A percentile compares a stretch with the other conserved stretches of the same genome.
Conservation (phyloP, 2,113 vertebrate genomes). For the Oncorhynchus masou region DNA sequence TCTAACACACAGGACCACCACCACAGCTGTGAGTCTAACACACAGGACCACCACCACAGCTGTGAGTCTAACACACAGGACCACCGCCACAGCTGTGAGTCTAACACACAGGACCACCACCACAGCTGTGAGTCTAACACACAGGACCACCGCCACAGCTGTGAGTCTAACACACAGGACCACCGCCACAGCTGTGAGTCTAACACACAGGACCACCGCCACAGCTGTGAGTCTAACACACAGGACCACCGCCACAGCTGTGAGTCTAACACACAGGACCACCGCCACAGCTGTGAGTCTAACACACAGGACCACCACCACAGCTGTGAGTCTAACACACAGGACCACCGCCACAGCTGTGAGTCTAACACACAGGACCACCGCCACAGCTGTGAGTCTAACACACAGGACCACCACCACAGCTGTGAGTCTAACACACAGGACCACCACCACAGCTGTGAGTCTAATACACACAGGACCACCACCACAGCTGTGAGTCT, state of each 20-base stretch:
- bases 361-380: constrained; percentile 16
- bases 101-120: too few relatives aligned
- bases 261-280: too few relatives aligned
- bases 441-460: constrained; percentile 11
- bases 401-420: background rate
- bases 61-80: too few relatives aligned
- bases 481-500: background rate
- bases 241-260: background rate
- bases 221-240: background rate
- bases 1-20: too few relatives aligned
- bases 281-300: too few relatives aligned
- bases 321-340: background rate
- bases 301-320: too few relatives aligned
- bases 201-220: background rate
- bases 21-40: too few relatives aligned
- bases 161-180: background rate
- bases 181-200: background rate
- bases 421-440: background rate
- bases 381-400: too few relatives aligned
- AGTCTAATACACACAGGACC: constrained; percentile 11
- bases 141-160: background rate
- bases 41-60: too few relatives aligned
- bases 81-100: too few relatives aligned
- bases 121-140: background rate
- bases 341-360: constrained; percentile 18